A percentile compares a stretch with the other conserved stretches of the same genome.
Conservation (phyloP, 2,797 vertebrate species). For the Melanotaenia nigrans region DNA sequence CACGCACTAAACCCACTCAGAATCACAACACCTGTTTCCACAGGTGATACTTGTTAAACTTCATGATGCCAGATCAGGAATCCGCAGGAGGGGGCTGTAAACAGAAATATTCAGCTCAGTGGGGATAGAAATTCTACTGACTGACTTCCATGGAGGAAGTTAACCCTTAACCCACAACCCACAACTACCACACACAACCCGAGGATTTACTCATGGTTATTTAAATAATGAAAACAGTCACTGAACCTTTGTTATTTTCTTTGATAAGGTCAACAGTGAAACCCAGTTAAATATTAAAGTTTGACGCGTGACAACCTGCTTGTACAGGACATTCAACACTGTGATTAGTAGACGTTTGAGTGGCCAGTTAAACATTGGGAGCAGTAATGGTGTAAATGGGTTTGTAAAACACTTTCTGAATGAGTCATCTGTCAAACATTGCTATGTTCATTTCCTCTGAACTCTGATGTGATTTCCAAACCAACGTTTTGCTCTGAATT, state of each 20-base stretch:
- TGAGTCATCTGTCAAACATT: constrained; percentile 29
- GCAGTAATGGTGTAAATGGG: constrained; percentile 65
- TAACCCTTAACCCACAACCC: no score
- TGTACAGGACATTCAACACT: constrained; percentile 33
- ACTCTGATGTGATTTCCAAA: background rate
- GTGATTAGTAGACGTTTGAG: constrained; percentile 63
- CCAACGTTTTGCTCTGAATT: no score
- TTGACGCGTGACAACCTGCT: constrained; percentile 10
- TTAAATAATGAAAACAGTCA: constrained; percentile 14
- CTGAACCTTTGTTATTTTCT: constrained; percentile 11
- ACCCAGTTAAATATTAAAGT: constrained; percentile 47
- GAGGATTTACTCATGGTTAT: no score
- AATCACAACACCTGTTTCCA: no score
- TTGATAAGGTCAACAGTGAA: constrained; percentile 16
- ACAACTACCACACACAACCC: background rate
- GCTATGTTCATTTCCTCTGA: background rate
- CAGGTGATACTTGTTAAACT: background rate
- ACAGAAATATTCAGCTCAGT: background rate
- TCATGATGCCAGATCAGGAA: background rate
- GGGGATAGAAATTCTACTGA: background rate
- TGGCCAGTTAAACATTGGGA: constrained; percentile 61
- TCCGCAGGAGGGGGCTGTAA: background rate
- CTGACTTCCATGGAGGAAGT: no score
- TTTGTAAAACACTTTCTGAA: constrained; percentile 56
- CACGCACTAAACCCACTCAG: no score